Evolutionary conservation across 2,888 invertebrate genomes (phyloP), one percentile per base, ranked within the genome.

Genomic region (Stenurella melanura): DNA sequence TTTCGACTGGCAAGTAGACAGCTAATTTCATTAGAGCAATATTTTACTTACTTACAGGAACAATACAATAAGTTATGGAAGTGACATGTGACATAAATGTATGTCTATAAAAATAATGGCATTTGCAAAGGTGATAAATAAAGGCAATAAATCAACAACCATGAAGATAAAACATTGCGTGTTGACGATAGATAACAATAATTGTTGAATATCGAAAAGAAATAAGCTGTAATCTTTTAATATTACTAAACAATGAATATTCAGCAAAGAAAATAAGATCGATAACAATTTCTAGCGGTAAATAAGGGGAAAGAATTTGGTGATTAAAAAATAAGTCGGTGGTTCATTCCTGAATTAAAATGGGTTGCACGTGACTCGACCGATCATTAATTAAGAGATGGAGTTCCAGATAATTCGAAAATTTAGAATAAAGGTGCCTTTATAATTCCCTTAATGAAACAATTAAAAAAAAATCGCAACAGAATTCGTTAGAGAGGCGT

Each of bases 301-400:
- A 60, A 70, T 70, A 70, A 60, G 26, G 56, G n/a, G 60, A 70
- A 70, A 70, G 70, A 70, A 70, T 70, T 70, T 60, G 17, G 60
- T 61, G 70, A 70, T 70, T 70, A 70, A 70, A 70, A 70, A 60
- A 70, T 70, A 70, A 70, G 60, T 60, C 70, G 60, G 70, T 30
- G 42, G 70, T 70, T 69, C 70, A 42, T 50, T 60, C 60, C n/a
- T 26, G 70, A 60, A 58, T 70, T 70, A 70, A 70, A 70, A 70
- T 70, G 58, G 50, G 30, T 58, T 70, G 58, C 70, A 70, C 70
- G 70, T 70, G 70, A 38, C 21, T 38, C 34, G 60, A 60, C 60
- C 70, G 70, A 61, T 70, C 70, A 60, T 70, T 70, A 70, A 70
- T 70, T 70, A 70, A 70, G 70, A 60, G 70, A 57, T 57, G 70